phyloP scores from a whole-genome alignment of 2,888 invertebrate genomes.

The Zygothrica quintamaculata region DNA sequence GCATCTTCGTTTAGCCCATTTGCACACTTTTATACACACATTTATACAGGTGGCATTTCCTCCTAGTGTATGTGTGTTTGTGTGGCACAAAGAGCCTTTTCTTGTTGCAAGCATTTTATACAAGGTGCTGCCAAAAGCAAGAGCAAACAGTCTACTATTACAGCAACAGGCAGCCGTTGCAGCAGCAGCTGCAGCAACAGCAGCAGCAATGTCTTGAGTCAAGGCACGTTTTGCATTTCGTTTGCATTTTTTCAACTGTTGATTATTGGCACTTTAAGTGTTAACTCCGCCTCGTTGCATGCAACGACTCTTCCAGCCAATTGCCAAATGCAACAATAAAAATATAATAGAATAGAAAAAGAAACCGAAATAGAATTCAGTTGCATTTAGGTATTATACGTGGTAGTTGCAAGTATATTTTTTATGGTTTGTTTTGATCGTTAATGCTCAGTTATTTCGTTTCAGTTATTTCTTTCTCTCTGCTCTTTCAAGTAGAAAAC shows the following conservation, averaged over 20 bases:
- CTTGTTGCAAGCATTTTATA: slow-evolving; percentile 21
- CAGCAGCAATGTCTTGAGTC: slow-evolving; percentile 45
- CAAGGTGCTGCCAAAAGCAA: neutral
- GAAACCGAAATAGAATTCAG: too few relatives aligned
- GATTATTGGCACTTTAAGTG: slow-evolving; percentile 71
- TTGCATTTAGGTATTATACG: too few relatives aligned
- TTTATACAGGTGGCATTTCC: slow-evolving; percentile 13
- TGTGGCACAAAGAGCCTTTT: slow-evolving; percentile 43
- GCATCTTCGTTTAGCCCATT: slow-evolving; percentile 56
- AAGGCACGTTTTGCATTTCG: slow-evolving; percentile 70
- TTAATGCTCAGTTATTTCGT: too few relatives aligned
- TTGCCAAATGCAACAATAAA: slow-evolving; percentile 14
- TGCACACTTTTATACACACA: slow-evolving; percentile 41
- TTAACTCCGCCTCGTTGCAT: slow-evolving; percentile 38
- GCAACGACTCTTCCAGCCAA: slow-evolving; percentile 8
- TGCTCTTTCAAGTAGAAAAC: slow-evolving; percentile 21
- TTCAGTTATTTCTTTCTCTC: slow-evolving; percentile 25
- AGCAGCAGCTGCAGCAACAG: slow-evolving; percentile 47
- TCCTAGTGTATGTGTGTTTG: slow-evolving; percentile 14
- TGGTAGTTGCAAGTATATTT: slow-evolving; percentile 41
- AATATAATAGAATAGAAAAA: neutral
- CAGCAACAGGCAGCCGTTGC: slow-evolving; percentile 54
- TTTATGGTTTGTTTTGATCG: slow-evolving; percentile 49
- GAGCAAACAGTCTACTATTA: slow-evolving; percentile 8
- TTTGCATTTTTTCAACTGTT: slow-evolving; percentile 70